These are phyloP conservation scores for Drosophila conformis DNA, from an alignment of 2,888 invertebrate species.

Conservation along the genomic window DNA sequence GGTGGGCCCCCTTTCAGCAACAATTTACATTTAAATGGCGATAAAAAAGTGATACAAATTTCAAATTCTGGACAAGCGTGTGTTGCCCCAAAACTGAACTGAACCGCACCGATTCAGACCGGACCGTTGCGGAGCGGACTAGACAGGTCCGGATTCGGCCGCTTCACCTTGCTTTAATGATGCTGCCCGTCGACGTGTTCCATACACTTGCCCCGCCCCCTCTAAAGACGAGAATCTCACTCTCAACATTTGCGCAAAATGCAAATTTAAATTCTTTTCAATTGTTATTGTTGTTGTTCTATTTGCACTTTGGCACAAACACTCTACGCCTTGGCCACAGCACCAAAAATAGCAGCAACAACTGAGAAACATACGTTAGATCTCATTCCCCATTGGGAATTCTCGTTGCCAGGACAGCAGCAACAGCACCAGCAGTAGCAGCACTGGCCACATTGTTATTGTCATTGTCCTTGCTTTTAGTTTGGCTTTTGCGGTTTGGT, in stretches of 20 bases:
- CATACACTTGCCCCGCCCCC: constrained; percentile 6
- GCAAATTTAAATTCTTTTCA: constrained; percentile 83
- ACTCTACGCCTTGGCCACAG: constrained; percentile 63
- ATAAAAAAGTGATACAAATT: constrained; percentile 81
- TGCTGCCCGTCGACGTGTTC: constrained; percentile 41
- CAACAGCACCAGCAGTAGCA: constrained; percentile 8
- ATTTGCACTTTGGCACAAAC: constrained; percentile 77
- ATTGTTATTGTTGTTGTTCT: constrained; percentile 81
- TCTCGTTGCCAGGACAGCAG: constrained; percentile 18
- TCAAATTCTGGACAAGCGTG: constrained; percentile 68
- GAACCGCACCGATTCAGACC: constrained; percentile 11
- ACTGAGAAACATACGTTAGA: constrained; percentile 68
- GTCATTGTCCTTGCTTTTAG: constrained; percentile 59
- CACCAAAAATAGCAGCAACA: constrained; percentile 28
- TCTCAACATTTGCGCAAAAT: constrained; percentile 71
- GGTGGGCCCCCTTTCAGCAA: constrained; percentile 51
- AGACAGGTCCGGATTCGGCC: constrained; percentile 43
- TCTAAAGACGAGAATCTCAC: constrained; percentile 16
- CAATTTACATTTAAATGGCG: constrained; percentile 80
- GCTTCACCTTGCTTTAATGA: constrained; percentile 70
- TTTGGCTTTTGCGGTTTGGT: constrained; percentile 45
- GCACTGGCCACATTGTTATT: constrained; percentile 24
- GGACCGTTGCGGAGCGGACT: constrained; percentile 45
- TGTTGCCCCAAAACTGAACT: constrained; percentile 29
- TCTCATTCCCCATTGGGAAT: constrained; percentile 62